Conservation (phyloP, 1,140 invertebrate species). For the Lerema accius region DNA sequence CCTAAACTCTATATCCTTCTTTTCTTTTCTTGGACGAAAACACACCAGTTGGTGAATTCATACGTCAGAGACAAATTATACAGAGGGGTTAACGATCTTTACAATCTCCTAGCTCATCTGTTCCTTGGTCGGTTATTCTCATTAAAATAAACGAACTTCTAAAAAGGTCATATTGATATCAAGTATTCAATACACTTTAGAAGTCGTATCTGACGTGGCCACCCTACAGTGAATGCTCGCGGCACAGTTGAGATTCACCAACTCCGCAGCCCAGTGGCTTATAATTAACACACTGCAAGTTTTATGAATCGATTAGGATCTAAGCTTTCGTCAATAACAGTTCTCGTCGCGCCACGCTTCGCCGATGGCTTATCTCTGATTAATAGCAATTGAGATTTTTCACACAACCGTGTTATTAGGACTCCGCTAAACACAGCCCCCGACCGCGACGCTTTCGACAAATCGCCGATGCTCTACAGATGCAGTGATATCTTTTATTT, state of each 20-base stretch:
- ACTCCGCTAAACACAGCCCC: conserved; percentile 59
- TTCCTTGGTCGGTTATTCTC: no score
- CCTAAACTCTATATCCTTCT: no score
- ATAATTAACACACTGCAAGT: conserved; percentile 81
- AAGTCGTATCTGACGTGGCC: neutral
- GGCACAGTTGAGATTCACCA: conserved; percentile 38
- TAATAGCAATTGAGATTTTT: conserved; percentile 79
- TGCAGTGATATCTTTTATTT: conserved; percentile 48
- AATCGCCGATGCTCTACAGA: conserved; percentile 60
- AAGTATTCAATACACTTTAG: neutral
- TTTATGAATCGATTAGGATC: conserved; percentile 82
- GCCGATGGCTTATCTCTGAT: conserved; percentile 75
- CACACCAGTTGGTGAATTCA: no score
- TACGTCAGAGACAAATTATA: no score
- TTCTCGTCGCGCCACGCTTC: conserved; percentile 58
- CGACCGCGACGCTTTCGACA: conserved; percentile 58
- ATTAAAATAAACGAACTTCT: no score
- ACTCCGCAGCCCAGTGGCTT: conserved; percentile 74
- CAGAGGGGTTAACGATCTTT: no score
- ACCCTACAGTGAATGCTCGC: conserved; percentile 46
- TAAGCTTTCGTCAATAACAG: conserved; percentile 81
- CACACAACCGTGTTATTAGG: conserved; percentile 71
- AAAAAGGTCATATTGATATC: no score
- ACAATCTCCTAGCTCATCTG: no score
- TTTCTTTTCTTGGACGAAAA: no score